Evolutionary conservation across 35 echinoderm and acorn worm genomes (phyloP).

Genomic region (Anneissia japonica): DNA sequence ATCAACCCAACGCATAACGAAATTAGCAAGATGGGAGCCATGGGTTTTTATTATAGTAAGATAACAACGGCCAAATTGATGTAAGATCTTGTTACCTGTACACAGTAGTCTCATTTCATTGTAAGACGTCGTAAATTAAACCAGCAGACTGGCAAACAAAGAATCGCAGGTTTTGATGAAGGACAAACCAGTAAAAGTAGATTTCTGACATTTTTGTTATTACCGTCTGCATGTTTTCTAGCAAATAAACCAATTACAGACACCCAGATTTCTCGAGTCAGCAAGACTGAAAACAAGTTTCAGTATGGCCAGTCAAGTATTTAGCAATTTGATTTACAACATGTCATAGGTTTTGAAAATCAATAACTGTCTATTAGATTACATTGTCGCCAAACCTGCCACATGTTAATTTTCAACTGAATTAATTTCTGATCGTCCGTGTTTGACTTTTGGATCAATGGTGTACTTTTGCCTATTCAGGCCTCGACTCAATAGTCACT

Average conservation of each 20-base stretch:
- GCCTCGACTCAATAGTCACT: background rate
- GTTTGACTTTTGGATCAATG: background rate
- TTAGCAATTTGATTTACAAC: constrained; percentile 2
- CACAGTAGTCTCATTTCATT: too few species aligned
- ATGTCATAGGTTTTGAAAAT: background rate
- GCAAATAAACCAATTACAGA: background rate
- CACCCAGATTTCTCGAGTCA: background rate
- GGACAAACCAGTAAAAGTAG: too few species aligned
- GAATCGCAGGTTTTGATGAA: background rate
- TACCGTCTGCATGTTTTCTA: too few species aligned
- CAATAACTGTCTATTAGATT: background rate
- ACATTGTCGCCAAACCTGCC: background rate
- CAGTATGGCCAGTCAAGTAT: background rate
- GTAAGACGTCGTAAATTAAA: too few species aligned
- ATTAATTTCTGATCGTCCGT: background rate
- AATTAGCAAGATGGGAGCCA: background rate
- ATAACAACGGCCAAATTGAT: background rate
- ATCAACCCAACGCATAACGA: background rate
- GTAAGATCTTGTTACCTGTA: background rate
- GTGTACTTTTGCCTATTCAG: background rate
- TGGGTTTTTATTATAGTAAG: background rate
- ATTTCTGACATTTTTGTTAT: too few species aligned
- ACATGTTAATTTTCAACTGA: background rate
- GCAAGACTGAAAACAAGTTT: background rate
- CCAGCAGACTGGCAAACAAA: background rate